Percentiles rank a stretch among this genome's conserved stretches.
Evolutionary conservation across 2,888 invertebrate genomes (phyloP).

Genomic region (Nezara viridula): DNA sequence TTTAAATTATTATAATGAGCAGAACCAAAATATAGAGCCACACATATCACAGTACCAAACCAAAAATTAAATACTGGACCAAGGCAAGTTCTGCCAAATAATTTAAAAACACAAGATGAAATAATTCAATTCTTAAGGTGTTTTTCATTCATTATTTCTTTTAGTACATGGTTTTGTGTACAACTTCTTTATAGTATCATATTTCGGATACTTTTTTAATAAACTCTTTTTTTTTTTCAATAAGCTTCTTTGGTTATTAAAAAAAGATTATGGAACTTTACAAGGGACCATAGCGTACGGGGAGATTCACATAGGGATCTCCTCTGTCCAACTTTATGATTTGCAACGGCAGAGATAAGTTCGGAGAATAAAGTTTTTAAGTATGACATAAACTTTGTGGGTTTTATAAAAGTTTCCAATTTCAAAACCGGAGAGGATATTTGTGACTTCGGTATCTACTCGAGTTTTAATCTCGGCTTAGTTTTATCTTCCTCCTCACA

Average conservation of each 20-base stretch:
- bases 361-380: constrained; percentile 2
- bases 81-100: background rate
- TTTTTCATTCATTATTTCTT: background rate
- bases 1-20: too few relatives aligned
- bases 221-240: background rate
- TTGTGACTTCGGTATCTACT: background rate
- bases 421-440: background rate
- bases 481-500: background rate
- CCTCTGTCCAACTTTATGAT: background rate
- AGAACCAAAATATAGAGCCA: background rate
- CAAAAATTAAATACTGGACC: background rate
- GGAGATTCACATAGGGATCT: background rate
- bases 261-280: background rate
- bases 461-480: background rate
- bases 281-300: background rate
- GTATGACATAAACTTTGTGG: constrained; percentile 13
- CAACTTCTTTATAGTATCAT: background rate
- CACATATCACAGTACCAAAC: background rate
- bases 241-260: constrained; percentile 1
- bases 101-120: background rate
- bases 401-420: constrained; percentile 21
- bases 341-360: background rate
- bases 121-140: background rate
- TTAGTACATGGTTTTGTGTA: background rate
- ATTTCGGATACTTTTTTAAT: background rate